Conservation (phyloP, 2,797 vertebrate genomes). For the Enteromius radiatus region DNA sequence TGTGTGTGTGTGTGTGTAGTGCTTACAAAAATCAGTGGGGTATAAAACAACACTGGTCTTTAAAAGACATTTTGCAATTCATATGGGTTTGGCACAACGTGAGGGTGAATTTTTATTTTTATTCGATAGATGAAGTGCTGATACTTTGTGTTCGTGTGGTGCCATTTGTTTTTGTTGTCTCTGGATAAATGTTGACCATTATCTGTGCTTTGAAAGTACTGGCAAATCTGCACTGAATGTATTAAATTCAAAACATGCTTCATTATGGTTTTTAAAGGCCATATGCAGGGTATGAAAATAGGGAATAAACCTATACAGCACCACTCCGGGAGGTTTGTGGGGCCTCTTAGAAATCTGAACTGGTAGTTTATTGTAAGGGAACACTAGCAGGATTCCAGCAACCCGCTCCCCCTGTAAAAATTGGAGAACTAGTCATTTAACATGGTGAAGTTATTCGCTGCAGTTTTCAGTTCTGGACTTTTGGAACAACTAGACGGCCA, state of each 20-base stretch:
- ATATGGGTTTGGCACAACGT: neutral
- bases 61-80: neutral
- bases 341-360: constrained; percentile 64
- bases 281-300: constrained; percentile 53
- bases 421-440: constrained; percentile 40
- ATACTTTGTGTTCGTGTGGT: constrained; percentile 6
- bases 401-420: constrained; percentile 31
- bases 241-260: constrained; percentile 58
- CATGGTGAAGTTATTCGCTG: constrained; percentile 30
- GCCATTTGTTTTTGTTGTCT: constrained; percentile 46
- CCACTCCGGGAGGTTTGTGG: constrained; percentile 65
- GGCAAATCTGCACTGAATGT: constrained; percentile 60
- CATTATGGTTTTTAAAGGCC: constrained; percentile 57
- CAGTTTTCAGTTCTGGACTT: constrained; percentile 23
- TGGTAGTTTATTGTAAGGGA: constrained; percentile 73
- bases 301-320: constrained; percentile 57
- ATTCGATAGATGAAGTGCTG: neutral
- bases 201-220: constrained; percentile 63
- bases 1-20: neutral
- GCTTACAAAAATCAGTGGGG: neutral
- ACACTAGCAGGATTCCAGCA: constrained; percentile 66
- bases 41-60: neutral
- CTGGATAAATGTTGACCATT: constrained; percentile 61
- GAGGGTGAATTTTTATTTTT: neutral
- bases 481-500: constrained; percentile 18